phyloP scores from a whole-genome alignment of 2,888 invertebrate genomes.

The Lepidocyrtinus sp. region DNA sequence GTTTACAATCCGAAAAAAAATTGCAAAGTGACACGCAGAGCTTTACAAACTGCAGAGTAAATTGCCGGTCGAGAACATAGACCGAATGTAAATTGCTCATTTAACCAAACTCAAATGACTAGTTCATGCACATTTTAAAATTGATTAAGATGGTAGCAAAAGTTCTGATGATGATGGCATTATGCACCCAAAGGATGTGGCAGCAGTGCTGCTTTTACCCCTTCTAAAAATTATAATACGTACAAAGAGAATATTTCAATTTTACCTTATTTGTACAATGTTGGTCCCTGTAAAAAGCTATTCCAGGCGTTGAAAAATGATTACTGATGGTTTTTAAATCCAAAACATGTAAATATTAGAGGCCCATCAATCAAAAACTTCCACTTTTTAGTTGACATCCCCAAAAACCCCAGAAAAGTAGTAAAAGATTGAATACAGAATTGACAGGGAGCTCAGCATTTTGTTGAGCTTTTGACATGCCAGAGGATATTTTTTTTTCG shows the following conservation, averaged over 20 bases:
- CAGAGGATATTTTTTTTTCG: neutral
- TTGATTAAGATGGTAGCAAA: neutral
- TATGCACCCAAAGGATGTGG: neutral
- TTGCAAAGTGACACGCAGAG: constrained; percentile 4
- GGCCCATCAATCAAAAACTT: constrained; percentile 8
- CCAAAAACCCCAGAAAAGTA: neutral
- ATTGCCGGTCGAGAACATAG: neutral
- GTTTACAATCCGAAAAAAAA: neutral
- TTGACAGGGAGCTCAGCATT: neutral
- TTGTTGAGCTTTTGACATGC: constrained; percentile 12
- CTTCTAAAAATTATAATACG: no score
- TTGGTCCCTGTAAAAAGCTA: neutral
- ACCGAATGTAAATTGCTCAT: constrained; percentile 9
- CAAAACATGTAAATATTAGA: constrained; percentile 8
- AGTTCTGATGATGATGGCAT: neutral
- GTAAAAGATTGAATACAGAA: no score
- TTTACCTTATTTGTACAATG: neutral
- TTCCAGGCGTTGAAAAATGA: neutral
- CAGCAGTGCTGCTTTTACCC: neutral
- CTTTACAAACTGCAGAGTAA: neutral
- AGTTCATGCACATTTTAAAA: constrained; percentile 3
- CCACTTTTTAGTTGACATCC: constrained; percentile 1
- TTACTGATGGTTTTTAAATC: neutral
- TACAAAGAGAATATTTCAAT: neutral
- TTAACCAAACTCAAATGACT: neutral